Percentiles rank a stretch among this genome's conserved stretches.
These are phyloP conservation scores for Synergus gifuensis DNA, from an alignment of 2,888 invertebrate genomes.

Conservation along the genomic window DNA sequence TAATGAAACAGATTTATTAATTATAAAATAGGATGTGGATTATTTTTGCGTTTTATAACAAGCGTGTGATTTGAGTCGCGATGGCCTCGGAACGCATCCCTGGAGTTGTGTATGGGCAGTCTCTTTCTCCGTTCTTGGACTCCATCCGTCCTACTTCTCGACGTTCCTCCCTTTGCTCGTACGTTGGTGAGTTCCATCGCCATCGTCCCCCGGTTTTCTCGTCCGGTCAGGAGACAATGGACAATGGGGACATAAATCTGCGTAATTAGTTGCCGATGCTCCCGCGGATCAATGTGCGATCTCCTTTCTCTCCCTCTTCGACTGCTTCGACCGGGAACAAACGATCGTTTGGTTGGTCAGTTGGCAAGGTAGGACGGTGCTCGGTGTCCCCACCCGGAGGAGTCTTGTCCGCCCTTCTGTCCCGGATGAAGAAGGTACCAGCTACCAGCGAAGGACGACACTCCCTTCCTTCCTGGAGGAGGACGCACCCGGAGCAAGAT, in stretches of 20 bases:
- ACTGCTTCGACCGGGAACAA: constrained; percentile 69
- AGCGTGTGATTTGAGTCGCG: constrained; percentile 11
- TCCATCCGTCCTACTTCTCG: constrained; percentile 50
- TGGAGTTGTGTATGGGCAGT: constrained; percentile 43
- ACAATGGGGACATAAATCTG: constrained; percentile 96
- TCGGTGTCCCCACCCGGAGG: constrained; percentile 67
- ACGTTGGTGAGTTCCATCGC: constrained; percentile 44
- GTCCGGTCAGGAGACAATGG: constrained; percentile 85
- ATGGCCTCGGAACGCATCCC: constrained; percentile 44
- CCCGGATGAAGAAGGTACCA: constrained; percentile 48
- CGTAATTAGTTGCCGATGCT: constrained; percentile 91
- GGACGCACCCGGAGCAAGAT: constrained; percentile 68
- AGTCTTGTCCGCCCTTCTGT: constrained; percentile 52
- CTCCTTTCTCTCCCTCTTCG: constrained; percentile 69
- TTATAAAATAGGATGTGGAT: background rate
- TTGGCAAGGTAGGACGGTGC: constrained; percentile 74
- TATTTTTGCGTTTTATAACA: constrained; percentile 23
- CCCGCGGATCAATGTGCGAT: constrained; percentile 78
- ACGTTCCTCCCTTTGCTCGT: constrained; percentile 53
- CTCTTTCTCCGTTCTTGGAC: constrained; percentile 50
- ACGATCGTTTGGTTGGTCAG: constrained; percentile 77
- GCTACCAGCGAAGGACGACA: constrained; percentile 60
- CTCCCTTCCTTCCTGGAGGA: constrained; percentile 68
- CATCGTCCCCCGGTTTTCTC: constrained; percentile 50
- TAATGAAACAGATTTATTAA: background rate